These are phyloP conservation scores for Hafferia zeledoni DNA, from an alignment of 2,797 vertebrate species.

Conservation along the genomic window DNA sequence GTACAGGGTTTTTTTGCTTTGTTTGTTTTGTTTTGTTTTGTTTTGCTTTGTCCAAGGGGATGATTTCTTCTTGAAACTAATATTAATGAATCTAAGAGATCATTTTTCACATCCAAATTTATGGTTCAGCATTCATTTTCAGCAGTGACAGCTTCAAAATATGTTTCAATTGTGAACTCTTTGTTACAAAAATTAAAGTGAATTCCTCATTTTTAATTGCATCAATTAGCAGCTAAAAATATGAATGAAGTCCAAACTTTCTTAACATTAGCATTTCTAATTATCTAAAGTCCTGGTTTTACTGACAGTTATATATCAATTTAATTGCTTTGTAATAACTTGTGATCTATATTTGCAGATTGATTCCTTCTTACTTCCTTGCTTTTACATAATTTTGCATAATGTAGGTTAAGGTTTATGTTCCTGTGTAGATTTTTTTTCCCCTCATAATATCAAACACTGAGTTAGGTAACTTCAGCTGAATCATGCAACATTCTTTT, in stretches of 20 bases:
- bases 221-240: constrained; percentile 53
- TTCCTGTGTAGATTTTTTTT: neutral
- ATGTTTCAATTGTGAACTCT: neutral
- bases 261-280: constrained; percentile 61
- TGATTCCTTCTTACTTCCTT: constrained; percentile 33
- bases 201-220: constrained; percentile 56
- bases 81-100: neutral
- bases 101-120: neutral
- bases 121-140: neutral
- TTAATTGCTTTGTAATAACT: constrained; percentile 61
- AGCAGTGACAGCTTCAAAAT: constrained; percentile 25
- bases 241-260: constrained; percentile 8
- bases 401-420: constrained; percentile 29
- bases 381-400: constrained; percentile 51
- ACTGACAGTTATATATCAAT: constrained; percentile 19
- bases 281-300: constrained; percentile 49
- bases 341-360: constrained; percentile 48
- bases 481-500: neutral
- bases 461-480: constrained; percentile 1
- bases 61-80: neutral
- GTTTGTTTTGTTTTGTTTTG: neutral
- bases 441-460: neutral
- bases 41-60: neutral
- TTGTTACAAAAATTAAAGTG: constrained; percentile 9
- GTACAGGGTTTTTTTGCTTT: neutral